Evolutionary conservation across 2,888 invertebrate species (phyloP).

Genomic region (Sarcophaga caerulescens): DNA sequence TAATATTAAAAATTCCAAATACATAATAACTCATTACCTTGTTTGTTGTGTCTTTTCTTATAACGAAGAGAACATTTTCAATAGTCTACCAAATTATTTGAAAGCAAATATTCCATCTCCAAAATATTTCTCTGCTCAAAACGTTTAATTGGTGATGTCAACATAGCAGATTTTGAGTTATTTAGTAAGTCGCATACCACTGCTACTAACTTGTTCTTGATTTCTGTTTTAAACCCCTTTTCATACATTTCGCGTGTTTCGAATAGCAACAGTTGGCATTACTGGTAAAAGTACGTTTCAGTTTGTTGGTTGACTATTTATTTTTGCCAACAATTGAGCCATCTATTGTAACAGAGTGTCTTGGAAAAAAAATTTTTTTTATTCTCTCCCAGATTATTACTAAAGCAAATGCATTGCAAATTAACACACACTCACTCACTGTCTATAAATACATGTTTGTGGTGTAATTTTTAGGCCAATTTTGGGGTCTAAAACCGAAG

Average conservation of each 20-base stretch:
- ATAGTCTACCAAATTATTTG: constrained; percentile 33
- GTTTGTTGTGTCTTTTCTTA: constrained; percentile 38
- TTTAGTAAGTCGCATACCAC: too few relatives aligned
- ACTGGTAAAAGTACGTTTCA: too few relatives aligned
- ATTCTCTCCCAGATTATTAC: constrained; percentile 19
- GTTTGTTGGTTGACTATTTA: too few relatives aligned
- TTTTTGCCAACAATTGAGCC: constrained; percentile 40
- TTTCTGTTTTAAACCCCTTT: too few relatives aligned
- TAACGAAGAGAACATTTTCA: constrained; percentile 29
- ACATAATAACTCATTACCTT: constrained; percentile 52
- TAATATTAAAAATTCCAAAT: constrained; percentile 35
- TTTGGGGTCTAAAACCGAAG: constrained; percentile 56
- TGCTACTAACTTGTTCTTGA: too few relatives aligned
- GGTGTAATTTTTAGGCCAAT: constrained; percentile 59
- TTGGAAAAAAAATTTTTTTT: background rate
- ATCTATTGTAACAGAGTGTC: background rate
- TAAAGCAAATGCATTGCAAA: constrained; percentile 44
- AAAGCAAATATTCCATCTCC: too few relatives aligned
- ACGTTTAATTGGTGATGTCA: too few relatives aligned
- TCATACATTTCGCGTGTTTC: too few relatives aligned
- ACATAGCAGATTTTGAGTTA: too few relatives aligned
- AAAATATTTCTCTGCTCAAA: too few relatives aligned
- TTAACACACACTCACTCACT: constrained; percentile 42
- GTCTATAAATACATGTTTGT: constrained; percentile 54
- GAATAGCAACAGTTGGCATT: too few relatives aligned